phyloP scores from a whole-genome alignment of 2,113 vertebrate species.

The Ictalurus furcatus region DNA sequence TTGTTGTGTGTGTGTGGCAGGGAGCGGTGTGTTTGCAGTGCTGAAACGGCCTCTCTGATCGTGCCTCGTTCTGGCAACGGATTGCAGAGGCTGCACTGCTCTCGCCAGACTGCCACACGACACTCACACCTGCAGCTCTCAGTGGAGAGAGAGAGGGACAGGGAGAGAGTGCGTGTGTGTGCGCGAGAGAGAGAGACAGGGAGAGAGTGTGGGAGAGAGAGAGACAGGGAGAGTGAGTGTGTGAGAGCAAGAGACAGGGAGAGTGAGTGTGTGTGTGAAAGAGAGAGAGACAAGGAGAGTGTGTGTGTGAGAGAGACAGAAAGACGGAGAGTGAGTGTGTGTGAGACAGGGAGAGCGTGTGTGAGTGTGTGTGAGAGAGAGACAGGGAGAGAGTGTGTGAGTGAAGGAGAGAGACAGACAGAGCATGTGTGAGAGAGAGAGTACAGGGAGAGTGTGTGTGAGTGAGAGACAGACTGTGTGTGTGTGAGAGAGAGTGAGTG shows the following conservation, averaged over 20 bases:
- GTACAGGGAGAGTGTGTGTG: no score
- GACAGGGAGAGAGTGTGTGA: no score
- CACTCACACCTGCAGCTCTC: background rate
- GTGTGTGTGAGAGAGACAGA: no score
- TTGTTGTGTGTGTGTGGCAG: background rate
- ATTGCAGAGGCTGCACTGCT: background rate
- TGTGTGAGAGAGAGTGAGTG: no score
- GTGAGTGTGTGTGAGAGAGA: no score
- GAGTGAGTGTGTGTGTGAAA: no score
- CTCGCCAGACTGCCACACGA: background rate
- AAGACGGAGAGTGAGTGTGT: no score
- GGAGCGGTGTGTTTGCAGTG: background rate
- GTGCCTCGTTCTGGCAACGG: background rate
- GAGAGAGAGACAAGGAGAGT: no score
- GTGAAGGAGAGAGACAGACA: no score
- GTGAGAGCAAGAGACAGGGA: no score
- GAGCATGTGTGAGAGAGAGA: no score
- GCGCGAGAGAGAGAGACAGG: background rate
- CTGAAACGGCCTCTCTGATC: background rate
- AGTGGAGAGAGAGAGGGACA: background rate
- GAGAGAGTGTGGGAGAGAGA: background rate
- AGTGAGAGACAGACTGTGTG: no score
- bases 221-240: background rate
- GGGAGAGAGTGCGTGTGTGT: background rate
- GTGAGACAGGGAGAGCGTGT: background rate